phyloP scores from a whole-genome alignment of 2,888 invertebrate genomes.

The Drosophila prolongata region DNA sequence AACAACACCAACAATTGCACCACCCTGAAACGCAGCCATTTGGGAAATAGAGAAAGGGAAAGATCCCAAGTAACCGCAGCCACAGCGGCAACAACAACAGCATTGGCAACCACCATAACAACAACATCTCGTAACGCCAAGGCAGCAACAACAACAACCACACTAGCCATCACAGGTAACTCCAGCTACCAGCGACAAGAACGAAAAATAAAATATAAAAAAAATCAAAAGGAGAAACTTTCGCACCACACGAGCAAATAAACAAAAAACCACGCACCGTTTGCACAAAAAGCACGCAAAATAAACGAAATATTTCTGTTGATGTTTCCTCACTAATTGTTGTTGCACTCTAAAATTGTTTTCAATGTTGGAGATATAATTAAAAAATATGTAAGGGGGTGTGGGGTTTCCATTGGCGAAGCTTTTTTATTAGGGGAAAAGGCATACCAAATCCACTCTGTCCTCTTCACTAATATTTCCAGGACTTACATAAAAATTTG shows the following conservation, averaged over 20 bases:
- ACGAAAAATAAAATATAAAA: not conserved
- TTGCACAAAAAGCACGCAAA: slow-evolving; percentile 11
- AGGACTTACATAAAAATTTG: too few relatives aligned
- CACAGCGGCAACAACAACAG: slow-evolving; percentile 70
- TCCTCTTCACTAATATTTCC: too few relatives aligned
- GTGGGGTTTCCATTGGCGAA: not conserved
- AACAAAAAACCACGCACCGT: slow-evolving; percentile 1
- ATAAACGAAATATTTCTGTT: not conserved
- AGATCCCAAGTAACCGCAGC: slow-evolving; percentile 63
- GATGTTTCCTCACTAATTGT: slow-evolving; percentile 17
- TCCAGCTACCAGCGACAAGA: slow-evolving; percentile 6
- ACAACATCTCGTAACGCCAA: slow-evolving; percentile 75
- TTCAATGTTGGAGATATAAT: not conserved
- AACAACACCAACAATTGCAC: slow-evolving; percentile 30
- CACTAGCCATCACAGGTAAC: slow-evolving; percentile 76
- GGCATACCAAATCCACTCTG: not conserved
- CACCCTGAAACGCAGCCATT: slow-evolving; percentile 65
- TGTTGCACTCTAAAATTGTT: slow-evolving; percentile 14
- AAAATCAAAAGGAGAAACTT: slow-evolving; percentile 20
- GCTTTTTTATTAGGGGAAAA: not conserved
- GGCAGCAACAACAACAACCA: slow-evolving; percentile 72
- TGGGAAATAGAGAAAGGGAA: slow-evolving; percentile 40
- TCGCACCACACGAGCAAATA: slow-evolving; percentile 55
- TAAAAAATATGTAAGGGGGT: too few relatives aligned
- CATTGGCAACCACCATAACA: slow-evolving; percentile 71